Conservation (phyloP, 1,140 invertebrate genomes). For the Tetramorium parvispinum region DNA sequence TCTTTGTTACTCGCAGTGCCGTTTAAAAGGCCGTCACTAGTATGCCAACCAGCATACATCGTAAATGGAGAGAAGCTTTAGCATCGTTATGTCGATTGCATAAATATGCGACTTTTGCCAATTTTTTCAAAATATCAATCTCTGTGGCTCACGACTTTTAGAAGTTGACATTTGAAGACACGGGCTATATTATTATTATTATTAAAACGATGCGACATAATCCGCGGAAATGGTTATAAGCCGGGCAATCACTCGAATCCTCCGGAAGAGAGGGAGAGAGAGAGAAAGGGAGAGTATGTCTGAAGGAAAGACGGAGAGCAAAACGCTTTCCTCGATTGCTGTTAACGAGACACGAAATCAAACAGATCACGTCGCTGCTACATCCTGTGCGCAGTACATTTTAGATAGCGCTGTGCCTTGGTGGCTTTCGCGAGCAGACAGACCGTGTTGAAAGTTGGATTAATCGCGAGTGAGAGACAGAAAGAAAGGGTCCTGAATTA, state of each 20-base stretch:
- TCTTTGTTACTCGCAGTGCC: background rate
- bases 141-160: background rate
- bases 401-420: background rate
- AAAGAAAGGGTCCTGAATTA: background rate
- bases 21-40: background rate
- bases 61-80: too few species aligned
- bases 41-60: background rate
- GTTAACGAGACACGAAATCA: conserved; percentile 53
- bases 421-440: background rate
- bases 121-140: background rate
- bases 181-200: background rate
- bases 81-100: too few species aligned
- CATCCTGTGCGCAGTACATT: background rate
- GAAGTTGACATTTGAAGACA: background rate
- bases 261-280: background rate
- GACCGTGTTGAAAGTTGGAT: background rate
- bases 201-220: conserved; percentile 32
- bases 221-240: conserved; percentile 23
- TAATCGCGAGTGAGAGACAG: background rate
- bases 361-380: background rate
- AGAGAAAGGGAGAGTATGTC: background rate
- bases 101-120: background rate
- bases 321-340: conserved; percentile 59
- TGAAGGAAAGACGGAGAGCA: conserved; percentile 34
- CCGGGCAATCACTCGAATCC: background rate